Conservation (phyloP, 2,888 invertebrate genomes). For the Leptogaster cylindrica region DNA sequence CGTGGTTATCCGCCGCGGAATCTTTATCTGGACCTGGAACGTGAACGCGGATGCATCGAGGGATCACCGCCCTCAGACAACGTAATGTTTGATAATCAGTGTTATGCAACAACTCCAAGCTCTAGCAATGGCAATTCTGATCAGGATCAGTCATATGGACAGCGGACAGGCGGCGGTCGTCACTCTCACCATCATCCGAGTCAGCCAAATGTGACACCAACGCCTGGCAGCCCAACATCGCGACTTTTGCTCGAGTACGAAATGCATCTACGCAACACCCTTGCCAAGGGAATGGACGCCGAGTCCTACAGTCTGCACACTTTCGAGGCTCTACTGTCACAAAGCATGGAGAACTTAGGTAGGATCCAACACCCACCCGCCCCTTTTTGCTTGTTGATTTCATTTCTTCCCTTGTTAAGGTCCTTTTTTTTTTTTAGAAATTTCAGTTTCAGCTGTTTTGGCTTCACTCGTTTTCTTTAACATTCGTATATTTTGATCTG, state of each 20-base stretch:
- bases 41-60: conserved; percentile 66
- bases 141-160: conserved; percentile 75
- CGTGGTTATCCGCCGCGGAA: conserved; percentile 75
- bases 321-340: conserved; percentile 88
- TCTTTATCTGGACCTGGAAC: conserved; percentile 80
- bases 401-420: background rate
- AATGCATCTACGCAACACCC: conserved; percentile 89
- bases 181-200: conserved; percentile 72
- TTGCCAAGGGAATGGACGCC: conserved; percentile 94
- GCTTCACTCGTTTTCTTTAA: background rate
- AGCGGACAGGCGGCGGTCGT: conserved; percentile 63
- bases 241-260: conserved; percentile 88
- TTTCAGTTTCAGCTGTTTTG: background rate
- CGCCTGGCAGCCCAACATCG: conserved; percentile 84
- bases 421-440: background rate
- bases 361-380: conserved; percentile 47
- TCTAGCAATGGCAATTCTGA: conserved; percentile 92
- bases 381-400: background rate
- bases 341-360: conserved; percentile 96
- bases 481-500: conserved; percentile 2
- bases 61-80: conserved; percentile 90
- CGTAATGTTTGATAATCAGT: conserved; percentile 93
- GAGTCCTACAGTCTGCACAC: conserved; percentile 94
- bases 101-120: conserved; percentile 93
- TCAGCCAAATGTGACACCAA: conserved; percentile 75